A percentile compares a stretch with the other conserved stretches of the same genome.
phyloP scores from a whole-genome alignment of 30 jellyfish, hydroid and myxozoan genomes.

The Turritopsis rubra region DNA sequence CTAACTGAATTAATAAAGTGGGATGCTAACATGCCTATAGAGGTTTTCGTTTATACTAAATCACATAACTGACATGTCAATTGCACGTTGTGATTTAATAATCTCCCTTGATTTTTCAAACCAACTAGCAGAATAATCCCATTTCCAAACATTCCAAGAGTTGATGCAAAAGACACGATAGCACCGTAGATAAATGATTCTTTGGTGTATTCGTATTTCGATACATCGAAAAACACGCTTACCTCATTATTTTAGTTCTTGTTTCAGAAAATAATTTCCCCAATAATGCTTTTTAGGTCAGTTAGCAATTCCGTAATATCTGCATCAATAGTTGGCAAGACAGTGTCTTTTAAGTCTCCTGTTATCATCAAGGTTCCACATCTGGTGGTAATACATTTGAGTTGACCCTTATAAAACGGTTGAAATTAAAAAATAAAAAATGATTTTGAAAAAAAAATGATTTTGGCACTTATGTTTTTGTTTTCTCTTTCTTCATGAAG shows the following conservation, averaged over 20 bases:
- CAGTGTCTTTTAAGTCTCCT: conserved; percentile 33
- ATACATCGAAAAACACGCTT: too few relatives aligned
- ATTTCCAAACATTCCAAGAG: background rate
- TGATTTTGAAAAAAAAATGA: too few relatives aligned
- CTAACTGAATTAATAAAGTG: too few relatives aligned
- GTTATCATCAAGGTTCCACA: conserved; percentile 49
- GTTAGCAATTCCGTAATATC: conserved; percentile 29
- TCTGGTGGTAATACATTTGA: conserved; percentile 22
- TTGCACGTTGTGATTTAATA: background rate
- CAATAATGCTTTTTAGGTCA: background rate
- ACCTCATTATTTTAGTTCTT: background rate
- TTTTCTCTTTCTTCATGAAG: too few relatives aligned
- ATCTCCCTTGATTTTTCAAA: background rate
- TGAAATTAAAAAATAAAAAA: too few relatives aligned
- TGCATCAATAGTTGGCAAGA: conserved; percentile 41
- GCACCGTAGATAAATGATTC: background rate
- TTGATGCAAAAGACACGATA: background rate
- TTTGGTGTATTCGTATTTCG: background rate
- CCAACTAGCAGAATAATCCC: background rate
- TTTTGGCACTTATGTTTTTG: too few relatives aligned
- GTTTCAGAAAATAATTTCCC: background rate
- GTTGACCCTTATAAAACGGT: background rate
- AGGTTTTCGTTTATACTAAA: too few relatives aligned
- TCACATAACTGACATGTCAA: background rate
- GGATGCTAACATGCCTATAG: too few relatives aligned